Percentiles rank a stretch among this genome's conserved stretches.
These are phyloP conservation scores for Myanophis thanlyinensis DNA, from an alignment of 2,113 vertebrate genomes.

Conservation along the genomic window DNA sequence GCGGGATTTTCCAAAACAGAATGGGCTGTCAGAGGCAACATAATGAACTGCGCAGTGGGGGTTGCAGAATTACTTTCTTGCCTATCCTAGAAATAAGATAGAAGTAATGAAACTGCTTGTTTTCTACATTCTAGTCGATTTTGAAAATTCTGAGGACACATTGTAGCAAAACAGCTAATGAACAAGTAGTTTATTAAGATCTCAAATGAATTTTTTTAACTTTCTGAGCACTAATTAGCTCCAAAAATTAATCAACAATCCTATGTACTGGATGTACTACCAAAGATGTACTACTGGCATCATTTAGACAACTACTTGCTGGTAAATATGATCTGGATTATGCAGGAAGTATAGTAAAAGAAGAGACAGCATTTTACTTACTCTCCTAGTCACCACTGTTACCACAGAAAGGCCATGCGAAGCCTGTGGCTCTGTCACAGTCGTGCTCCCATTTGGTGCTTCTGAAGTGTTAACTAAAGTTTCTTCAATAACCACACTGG, in stretches of 20 bases:
- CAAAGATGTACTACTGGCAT: neutral
- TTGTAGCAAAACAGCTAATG: neutral
- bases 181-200: neutral
- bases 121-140: neutral
- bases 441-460: conserved; percentile 42
- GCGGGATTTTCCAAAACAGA: conserved; percentile 78
- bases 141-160: neutral
- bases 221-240: neutral
- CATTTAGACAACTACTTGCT: neutral
- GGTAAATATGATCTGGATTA: neutral
- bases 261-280: neutral
- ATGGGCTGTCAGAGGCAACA: conserved; percentile 85
- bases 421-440: conserved; percentile 58
- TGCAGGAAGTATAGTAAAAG: neutral
- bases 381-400: conserved; percentile 72
- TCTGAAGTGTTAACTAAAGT: conserved; percentile 67
- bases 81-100: conserved; percentile 73
- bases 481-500: conserved; percentile 77
- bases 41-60: conserved; percentile 81
- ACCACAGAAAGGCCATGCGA: conserved; percentile 77
- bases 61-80: conserved; percentile 75
- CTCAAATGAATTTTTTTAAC: neutral
- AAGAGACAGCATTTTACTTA: conserved; percentile 56
- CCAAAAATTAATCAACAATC: neutral
- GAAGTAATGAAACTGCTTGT: neutral